A percentile compares a stretch with the other conserved stretches of the same genome.
Conservation (phyloP, 1,140 invertebrate species). For the Tribolium castaneum region DNA sequence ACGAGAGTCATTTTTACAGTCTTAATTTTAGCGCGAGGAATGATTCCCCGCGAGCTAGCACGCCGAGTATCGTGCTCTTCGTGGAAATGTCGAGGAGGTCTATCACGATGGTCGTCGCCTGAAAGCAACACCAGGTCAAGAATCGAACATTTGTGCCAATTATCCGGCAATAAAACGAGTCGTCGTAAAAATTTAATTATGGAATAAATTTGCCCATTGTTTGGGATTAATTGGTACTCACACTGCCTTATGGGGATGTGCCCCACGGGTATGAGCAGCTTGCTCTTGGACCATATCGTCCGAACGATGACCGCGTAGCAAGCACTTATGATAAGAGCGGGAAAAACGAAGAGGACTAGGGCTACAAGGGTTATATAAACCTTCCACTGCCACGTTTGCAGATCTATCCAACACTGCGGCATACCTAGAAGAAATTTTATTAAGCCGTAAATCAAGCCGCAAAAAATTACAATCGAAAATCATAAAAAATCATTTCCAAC, state of each 20-base stretch:
- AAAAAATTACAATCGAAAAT: constrained; percentile 16
- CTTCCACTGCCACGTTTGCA: constrained; percentile 84
- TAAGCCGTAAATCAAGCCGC: constrained; percentile 6
- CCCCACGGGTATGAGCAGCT: constrained; percentile 66
- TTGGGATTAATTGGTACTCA: constrained; percentile 36
- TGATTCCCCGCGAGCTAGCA: constrained; percentile 86
- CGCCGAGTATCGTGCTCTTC: constrained; percentile 73
- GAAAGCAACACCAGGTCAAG: not conserved
- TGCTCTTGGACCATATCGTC: constrained; percentile 91
- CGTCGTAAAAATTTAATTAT: constrained; percentile 30
- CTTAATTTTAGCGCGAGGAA: constrained; percentile 94
- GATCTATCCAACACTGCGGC: constrained; percentile 91
- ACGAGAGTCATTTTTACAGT: constrained; percentile 98
- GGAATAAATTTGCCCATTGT: not conserved
- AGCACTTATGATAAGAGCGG: constrained; percentile 88
- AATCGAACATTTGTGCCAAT: not conserved
- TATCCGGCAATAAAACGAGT: constrained; percentile 5
- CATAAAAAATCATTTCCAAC: constrained; percentile 18
- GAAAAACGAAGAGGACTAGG: constrained; percentile 85
- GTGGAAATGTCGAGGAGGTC: constrained; percentile 56
- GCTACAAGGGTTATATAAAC: constrained; percentile 90
- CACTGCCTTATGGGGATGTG: constrained; percentile 56
- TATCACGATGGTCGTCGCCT: constrained; percentile 54
- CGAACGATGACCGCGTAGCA: constrained; percentile 93
- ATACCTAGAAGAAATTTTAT: constrained; percentile 67